phyloP scores from a whole-genome alignment of 2,797 vertebrate species.

The Hoplostethus atlanticus region DNA sequence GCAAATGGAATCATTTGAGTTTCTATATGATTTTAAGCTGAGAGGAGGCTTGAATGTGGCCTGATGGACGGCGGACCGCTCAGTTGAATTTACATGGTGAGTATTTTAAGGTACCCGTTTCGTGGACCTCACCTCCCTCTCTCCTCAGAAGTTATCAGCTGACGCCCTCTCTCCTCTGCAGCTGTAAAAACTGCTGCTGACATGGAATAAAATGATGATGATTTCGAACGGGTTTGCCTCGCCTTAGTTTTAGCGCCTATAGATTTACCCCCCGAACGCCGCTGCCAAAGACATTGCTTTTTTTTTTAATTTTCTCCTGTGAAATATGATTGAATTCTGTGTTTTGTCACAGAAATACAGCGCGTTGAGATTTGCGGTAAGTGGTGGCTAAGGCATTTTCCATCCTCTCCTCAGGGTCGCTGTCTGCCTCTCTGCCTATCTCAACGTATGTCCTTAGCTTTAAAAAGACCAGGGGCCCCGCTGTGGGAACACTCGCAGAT shows the following conservation, averaged over 20 bases:
- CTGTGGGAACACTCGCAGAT: neutral
- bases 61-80: neutral
- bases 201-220: neutral
- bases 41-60: neutral
- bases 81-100: neutral
- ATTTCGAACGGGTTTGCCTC: neutral
- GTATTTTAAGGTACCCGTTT: neutral
- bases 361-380: no score
- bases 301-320: neutral
- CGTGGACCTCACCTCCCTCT: conserved; percentile 21
- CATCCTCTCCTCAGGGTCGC: neutral
- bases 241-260: neutral
- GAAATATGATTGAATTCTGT: neutral
- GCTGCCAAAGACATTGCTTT: neutral
- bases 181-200: conserved; percentile 7
- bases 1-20: no score
- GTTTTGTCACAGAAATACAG: neutral
- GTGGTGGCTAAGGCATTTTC: neutral
- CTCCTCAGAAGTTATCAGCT: neutral
- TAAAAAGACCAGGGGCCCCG: conserved; percentile 1
- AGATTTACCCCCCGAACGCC: neutral
- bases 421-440: neutral
- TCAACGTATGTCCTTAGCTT: neutral
- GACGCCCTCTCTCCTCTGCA: conserved; percentile 6
- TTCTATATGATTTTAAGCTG: no score